These are phyloP conservation scores for Pitangus sulphuratus DNA, from an alignment of 2,797 vertebrate genomes.

Conservation along the genomic window DNA sequence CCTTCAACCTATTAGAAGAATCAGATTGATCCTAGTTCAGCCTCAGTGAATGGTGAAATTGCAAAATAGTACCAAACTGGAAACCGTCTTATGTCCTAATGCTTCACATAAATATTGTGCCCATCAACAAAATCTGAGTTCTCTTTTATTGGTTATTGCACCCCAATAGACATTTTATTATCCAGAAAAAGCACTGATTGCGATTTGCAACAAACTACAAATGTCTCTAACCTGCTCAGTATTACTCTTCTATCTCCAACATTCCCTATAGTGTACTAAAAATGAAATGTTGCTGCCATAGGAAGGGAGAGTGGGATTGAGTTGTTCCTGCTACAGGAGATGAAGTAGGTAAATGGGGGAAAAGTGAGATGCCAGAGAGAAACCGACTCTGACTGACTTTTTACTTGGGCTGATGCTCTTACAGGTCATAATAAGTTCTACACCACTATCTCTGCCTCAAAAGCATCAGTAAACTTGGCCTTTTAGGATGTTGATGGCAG, in stretches of 20 bases:
- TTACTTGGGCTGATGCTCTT: background rate
- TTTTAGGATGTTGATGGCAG: background rate
- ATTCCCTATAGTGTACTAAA: background rate
- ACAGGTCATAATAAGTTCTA: no score
- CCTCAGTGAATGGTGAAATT: background rate
- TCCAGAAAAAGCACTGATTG: background rate
- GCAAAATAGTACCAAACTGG: background rate
- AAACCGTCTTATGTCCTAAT: background rate
- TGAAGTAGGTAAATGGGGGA: background rate
- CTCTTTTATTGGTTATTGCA: background rate
- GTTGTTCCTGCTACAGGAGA: background rate
- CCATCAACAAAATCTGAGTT: background rate
- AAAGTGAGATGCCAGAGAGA: background rate
- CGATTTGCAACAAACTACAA: background rate
- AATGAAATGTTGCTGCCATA: background rate
- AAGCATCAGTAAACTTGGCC: background rate
- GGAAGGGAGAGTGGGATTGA: background rate
- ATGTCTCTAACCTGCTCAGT: background rate
- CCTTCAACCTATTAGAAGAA: background rate
- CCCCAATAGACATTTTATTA: background rate
- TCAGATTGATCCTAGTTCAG: background rate
- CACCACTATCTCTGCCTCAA: background rate
- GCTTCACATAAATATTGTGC: background rate
- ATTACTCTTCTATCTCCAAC: background rate
- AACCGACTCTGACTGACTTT: background rate